These are phyloP conservation scores for Spheniscus humboldti DNA, from an alignment of 2,797 vertebrate species.

Conservation along the genomic window DNA sequence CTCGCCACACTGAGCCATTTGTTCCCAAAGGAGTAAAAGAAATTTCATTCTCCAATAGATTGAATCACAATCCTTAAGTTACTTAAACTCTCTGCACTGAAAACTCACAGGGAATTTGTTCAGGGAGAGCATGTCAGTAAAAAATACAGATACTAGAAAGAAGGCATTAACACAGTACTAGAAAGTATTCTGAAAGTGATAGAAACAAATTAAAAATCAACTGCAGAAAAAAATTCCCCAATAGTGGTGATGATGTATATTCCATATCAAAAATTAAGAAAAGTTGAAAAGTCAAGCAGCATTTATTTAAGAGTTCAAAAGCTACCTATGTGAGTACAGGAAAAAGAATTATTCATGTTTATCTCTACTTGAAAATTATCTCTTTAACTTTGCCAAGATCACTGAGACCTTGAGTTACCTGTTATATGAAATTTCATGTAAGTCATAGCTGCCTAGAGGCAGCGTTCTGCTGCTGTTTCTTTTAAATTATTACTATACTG, in stretches of 20 bases:
- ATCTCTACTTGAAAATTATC: background rate
- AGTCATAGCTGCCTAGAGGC: background rate
- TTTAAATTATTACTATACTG: slow-evolving; percentile 6
- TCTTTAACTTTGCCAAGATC: slow-evolving; percentile 15
- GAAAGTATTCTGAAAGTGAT: background rate
- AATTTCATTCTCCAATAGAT: background rate
- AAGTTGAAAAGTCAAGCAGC: background rate
- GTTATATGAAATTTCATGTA: background rate
- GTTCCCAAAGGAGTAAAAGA: background rate
- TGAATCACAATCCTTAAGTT: background rate
- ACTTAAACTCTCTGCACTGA: background rate
- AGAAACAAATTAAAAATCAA: background rate
- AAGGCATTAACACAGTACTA: background rate
- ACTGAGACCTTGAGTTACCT: background rate
- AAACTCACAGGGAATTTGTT: background rate
- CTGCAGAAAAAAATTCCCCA: background rate
- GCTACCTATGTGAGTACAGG: background rate
- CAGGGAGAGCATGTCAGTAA: background rate
- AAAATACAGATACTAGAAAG: background rate
- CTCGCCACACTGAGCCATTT: background rate
- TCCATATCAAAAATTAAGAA: background rate
- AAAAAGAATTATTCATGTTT: background rate
- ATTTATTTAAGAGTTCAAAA: background rate
- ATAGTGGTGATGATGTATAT: background rate
- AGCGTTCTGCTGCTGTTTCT: background rate